Evolutionary conservation across 2,113 vertebrate species (phyloP), one percentile per base, ranked within the genome.

Genomic region (Phylloscopus whistleri): DNA sequence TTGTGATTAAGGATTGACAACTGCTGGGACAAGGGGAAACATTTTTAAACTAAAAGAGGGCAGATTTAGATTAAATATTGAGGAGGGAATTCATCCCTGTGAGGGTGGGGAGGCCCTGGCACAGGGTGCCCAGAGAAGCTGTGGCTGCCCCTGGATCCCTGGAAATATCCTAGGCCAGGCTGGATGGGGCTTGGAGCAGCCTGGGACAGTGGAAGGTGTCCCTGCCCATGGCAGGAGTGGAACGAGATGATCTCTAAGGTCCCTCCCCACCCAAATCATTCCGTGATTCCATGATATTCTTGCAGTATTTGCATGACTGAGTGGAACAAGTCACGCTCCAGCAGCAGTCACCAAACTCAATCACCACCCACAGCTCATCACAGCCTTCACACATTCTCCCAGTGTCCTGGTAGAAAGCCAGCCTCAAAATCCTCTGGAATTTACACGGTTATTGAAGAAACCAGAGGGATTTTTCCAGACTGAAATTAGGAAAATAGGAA

Each of bases 161-260:
- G 72, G 43, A 1, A 44, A 4, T 24, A 43, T 3, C 41, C 70
- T 33, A 77, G 35, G 35, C 17, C 63, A 56, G 55, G n/a, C n/a
- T n/a, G n/a, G n/a, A n/a, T n/a, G n/a, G 20, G 53, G 39, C 17
- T 55, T 62, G 78, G 64, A 69, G 35, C 8, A 9, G 0, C 18
- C 56, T 63, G 56, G 49, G 31, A 0, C 0, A 2, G 9, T 24
- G 49, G n/a, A 3, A 43, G 22, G 30, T 35, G 62, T 55, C 24
- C n/a, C 48, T 83, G 70, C 28, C 49, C 41, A 9, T 3, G 64
- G 64, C 39, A 62, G 26, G 39, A 43, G 17, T 24, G 67, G 56
- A 23, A 77, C 0, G 0, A 31, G 41, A 23, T 33, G 21, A 3
- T 31, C 5, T 63, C 33, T 17, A 13, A 28, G 41, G 26, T 56